Evolutionary conservation across 1,140 invertebrate genomes (phyloP).

Genomic region (Cydia strobilella): DNA sequence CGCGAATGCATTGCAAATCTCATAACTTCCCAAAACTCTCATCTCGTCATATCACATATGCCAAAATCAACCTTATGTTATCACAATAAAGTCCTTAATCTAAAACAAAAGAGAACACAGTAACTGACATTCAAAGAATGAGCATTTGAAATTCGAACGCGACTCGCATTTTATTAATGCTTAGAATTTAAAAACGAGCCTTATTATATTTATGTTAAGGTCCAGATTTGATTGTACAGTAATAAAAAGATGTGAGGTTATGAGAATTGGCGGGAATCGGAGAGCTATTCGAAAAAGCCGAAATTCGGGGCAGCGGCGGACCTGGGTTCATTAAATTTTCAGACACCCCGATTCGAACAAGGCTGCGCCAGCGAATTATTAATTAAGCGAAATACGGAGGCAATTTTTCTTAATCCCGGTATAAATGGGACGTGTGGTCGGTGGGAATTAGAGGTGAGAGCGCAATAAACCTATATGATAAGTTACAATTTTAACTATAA

Average conservation of each 20-base stretch:
- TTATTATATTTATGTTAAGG: neutral
- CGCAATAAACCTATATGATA: neutral
- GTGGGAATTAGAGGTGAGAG: neutral
- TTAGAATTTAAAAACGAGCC: neutral
- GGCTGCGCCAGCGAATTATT: constrained; percentile 24
- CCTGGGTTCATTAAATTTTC: constrained; percentile 19
- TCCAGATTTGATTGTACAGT: neutral
- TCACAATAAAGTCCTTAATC: neutral
- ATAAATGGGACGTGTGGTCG: constrained; percentile 6
- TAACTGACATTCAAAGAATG: neutral
- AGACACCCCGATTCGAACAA: constrained; percentile 7
- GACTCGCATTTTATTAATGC: neutral
- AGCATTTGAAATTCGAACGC: constrained; percentile 6
- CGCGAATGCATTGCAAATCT: neutral
- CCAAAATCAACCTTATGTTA: neutral
- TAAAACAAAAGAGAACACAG: neutral
- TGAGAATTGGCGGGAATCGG: neutral
- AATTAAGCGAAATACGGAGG: constrained; percentile 21
- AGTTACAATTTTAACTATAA: too few species aligned
- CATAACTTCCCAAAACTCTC: neutral
- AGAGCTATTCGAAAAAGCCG: constrained; percentile 5
- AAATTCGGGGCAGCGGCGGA: neutral
- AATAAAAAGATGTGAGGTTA: constrained; percentile 7
- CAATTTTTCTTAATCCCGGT: constrained; percentile 16
- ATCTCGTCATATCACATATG: neutral